Conservation (phyloP, 2,113 vertebrate genomes). For the Dicrurus megarhynchus region DNA sequence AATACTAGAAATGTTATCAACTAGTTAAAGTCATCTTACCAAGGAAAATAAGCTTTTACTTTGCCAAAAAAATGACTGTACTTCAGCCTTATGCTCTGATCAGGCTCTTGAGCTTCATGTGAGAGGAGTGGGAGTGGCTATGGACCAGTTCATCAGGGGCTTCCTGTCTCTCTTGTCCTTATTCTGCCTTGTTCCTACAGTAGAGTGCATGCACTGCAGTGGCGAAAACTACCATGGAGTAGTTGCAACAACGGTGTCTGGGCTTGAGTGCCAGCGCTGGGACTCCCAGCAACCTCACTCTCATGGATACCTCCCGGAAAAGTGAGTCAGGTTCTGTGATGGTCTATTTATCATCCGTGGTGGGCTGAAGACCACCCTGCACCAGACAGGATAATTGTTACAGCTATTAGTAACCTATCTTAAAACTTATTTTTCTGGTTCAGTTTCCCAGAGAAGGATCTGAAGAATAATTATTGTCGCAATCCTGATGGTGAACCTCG, state of each 20-base stretch:
- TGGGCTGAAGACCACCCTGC: background rate
- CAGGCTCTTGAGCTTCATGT: background rate
- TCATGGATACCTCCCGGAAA: constrained; percentile 88
- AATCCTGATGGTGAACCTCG: constrained; percentile 90
- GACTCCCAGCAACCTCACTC: constrained; percentile 84
- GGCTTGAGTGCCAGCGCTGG: constrained; percentile 80
- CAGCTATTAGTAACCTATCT: background rate
- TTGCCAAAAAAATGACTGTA: background rate
- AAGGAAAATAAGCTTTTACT: background rate
- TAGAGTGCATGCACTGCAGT: constrained; percentile 90
- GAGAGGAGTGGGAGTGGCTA: background rate
- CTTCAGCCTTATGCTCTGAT: background rate
- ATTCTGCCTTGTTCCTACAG: constrained; percentile 62
- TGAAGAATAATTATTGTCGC: constrained; percentile 91
- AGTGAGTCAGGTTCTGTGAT: constrained; percentile 70
- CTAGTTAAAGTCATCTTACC: background rate
- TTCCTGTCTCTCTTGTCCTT: background rate
- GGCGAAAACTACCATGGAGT: constrained; percentile 89
- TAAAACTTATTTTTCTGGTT: background rate
- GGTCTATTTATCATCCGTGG: background rate
- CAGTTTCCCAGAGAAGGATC: constrained; percentile 88
- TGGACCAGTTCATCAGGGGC: background rate
- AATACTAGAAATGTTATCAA: background rate
- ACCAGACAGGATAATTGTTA: background rate
- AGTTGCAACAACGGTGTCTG: constrained; percentile 75